Conservation (phyloP, 2,113 vertebrate genomes). For the Caranx ignobilis region DNA sequence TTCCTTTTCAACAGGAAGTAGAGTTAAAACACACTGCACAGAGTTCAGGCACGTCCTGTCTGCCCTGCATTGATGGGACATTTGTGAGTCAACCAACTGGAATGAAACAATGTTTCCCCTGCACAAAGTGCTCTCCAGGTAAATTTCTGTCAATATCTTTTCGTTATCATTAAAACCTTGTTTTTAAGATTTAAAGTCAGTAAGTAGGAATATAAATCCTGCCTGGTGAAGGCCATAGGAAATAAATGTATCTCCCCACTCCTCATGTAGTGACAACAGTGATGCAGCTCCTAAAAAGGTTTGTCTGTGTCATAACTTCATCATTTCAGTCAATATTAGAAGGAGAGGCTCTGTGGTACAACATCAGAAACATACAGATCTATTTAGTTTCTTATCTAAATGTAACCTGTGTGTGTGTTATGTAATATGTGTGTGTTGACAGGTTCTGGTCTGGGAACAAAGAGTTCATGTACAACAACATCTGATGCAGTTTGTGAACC, state of each 20-base stretch:
- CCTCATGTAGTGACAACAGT: too few species aligned
- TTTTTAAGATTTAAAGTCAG: too few species aligned
- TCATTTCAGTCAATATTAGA: too few species aligned
- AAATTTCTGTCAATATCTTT: neutral
- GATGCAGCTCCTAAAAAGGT: too few species aligned
- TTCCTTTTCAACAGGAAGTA: constrained; percentile 15
- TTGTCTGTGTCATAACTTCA: too few species aligned
- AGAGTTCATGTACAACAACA: neutral
- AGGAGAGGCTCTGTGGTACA: too few species aligned
- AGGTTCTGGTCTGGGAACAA: constrained; percentile 14
- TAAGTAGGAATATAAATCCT: too few species aligned
- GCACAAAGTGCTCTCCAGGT: constrained; percentile 9
- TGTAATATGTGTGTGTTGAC: fast-evolving
- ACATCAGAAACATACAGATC: too few species aligned
- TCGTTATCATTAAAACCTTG: too few species aligned
- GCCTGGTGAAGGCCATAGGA: too few species aligned
- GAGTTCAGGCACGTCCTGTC: constrained; percentile 1
- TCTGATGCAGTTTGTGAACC: constrained; percentile 46
- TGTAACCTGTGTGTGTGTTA: too few species aligned
- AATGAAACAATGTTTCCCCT: neutral
- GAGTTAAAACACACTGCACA: constrained; percentile 31
- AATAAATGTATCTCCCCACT: too few species aligned
- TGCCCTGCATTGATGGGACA: neutral
- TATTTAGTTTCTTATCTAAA: neutral
- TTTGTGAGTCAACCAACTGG: constrained; percentile 15